Conservation (phyloP, 2,113 vertebrate species). For the Nesogale talazaci region DNA sequence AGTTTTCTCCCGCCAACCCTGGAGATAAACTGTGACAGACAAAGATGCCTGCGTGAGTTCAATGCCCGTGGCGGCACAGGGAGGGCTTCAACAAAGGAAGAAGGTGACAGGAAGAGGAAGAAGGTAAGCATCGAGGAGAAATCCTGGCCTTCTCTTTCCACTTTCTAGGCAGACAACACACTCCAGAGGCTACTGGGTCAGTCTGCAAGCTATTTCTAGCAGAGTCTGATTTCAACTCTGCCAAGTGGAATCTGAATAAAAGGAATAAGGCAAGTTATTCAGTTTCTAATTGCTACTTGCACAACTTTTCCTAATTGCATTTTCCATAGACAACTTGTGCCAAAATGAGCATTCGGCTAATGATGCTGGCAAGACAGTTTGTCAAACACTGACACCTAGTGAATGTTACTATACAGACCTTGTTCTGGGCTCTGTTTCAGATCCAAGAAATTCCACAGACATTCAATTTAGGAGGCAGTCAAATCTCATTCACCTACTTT, state of each 20-base stretch:
- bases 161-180: not conserved
- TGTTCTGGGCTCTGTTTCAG: slow-evolving; percentile 73
- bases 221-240: slow-evolving; percentile 41
- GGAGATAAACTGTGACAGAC: not conserved
- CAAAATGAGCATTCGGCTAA: slow-evolving; percentile 79
- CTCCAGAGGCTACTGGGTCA: not conserved
- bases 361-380: slow-evolving; percentile 76
- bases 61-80: not conserved
- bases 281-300: slow-evolving; percentile 79
- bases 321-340: slow-evolving; percentile 75
- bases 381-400: slow-evolving; percentile 81
- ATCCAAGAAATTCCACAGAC: slow-evolving; percentile 75
- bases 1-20: not conserved
- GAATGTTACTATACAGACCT: slow-evolving; percentile 77
- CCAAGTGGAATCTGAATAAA: slow-evolving; percentile 73
- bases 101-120: not conserved
- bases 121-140: not conserved
- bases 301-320: slow-evolving; percentile 82
- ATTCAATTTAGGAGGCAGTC: slow-evolving; percentile 77
- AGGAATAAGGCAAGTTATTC: slow-evolving; percentile 73
- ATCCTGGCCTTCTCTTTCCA: not conserved
- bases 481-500: slow-evolving; percentile 81
- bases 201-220: slow-evolving; percentile 34
- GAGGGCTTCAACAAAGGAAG: not conserved
- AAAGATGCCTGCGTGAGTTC: not conserved